Percentiles rank a stretch among this genome's conserved stretches.
phyloP scores from a whole-genome alignment of 1,140 invertebrate genomes.

The Achatina immaculata region DNA sequence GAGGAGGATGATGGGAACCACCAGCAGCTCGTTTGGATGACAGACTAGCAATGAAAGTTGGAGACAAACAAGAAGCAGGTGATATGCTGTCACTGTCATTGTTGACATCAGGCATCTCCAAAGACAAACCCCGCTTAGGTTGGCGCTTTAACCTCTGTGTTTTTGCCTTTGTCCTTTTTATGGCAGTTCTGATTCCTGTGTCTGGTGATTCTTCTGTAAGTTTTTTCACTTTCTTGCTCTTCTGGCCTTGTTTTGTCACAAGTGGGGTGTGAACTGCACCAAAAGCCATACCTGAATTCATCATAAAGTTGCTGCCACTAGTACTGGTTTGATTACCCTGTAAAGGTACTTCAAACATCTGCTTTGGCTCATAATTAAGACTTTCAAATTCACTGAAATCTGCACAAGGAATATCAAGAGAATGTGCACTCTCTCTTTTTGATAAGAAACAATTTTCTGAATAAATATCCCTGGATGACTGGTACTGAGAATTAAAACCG shows the following conservation, averaged over 20 bases:
- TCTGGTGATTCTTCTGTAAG: background rate
- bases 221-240: background rate
- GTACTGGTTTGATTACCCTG: background rate
- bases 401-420: background rate
- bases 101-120: background rate
- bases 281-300: background rate
- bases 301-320: too few relatives aligned
- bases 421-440: background rate
- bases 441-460: background rate
- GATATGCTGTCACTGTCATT: background rate
- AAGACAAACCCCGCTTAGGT: background rate
- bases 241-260: background rate
- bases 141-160: background rate
- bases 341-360: background rate
- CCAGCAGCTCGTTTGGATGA: slow-evolving; percentile 21
- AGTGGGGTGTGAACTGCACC: background rate
- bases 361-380: background rate
- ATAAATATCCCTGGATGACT: background rate
- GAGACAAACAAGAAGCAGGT: slow-evolving; percentile 18
- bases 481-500: background rate
- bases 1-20: background rate
- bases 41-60: slow-evolving; percentile 32
- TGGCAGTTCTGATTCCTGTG: background rate
- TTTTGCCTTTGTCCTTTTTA: background rate
- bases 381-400: background rate